Evolutionary conservation across 1,140 invertebrate species (phyloP), one percentile per base, ranked within the genome.

Genomic region (Gryon sp.): DNA sequence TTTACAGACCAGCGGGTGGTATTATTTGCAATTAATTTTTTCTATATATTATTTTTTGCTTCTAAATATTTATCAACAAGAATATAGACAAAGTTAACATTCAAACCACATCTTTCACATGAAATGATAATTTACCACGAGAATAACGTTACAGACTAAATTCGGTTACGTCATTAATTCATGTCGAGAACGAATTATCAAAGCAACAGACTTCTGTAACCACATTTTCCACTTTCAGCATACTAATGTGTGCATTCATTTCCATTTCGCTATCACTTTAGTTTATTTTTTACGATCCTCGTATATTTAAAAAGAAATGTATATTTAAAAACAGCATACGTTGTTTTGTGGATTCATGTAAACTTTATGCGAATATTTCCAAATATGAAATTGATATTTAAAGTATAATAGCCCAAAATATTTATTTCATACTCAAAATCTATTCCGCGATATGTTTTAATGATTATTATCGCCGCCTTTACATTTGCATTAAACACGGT

Each of bases 211-310:
- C 28, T 16, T 8, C 7, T 34, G 26, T 24, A 60, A 60, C 8
- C 28, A 8, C 6, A 2, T 11, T 63, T 26, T 36, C 22, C 32
- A 40, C 22, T 30, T 32, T 26, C 19, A 15, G 32, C 8, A 48
- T 28, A 38, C 43, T 26, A 32, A 60, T 36, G 18, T 6, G 41
- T 60, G 38, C 36, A 46, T 48, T 60, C 48, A 60, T 19, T 36
- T 5, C 4, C 24, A 12, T 14, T 11, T 9, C 16, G n/a, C 14
- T 43, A 59, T 43, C 9, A 18, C 12, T 7, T 4, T 0, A 28
- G 2, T 9, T 60, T 34, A 60, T 43, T 59, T 45, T 43, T 30
- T 24, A 4, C 22, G 3, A 24, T 4, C 3, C 22, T 4, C 22
- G 7, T 7, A 24, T 7, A 4, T 24, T 24, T 4, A 24, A 3